A percentile compares a stretch with the other conserved stretches of the same genome.
Conservation (phyloP, 2,113 vertebrate genomes). For the Lonchura striata region DNA sequence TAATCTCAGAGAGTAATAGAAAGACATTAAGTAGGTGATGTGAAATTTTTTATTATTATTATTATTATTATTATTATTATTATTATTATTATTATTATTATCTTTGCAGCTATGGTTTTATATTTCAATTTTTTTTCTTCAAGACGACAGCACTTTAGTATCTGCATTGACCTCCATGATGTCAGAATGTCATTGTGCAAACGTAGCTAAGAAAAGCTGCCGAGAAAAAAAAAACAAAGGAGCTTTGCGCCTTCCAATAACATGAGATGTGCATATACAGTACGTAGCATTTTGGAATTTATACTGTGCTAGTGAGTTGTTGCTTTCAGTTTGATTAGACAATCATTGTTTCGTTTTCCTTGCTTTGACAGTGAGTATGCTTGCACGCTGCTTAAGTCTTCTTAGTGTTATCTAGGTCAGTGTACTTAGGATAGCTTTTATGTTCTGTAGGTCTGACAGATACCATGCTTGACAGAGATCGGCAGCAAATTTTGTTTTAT, state of each 20-base stretch:
- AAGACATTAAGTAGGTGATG: background rate
- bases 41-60: background rate
- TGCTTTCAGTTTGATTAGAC: constrained; percentile 69
- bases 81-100: background rate
- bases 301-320: constrained; percentile 26
- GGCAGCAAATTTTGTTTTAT: constrained; percentile 47
- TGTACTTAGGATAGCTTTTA: constrained; percentile 69
- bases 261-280: constrained; percentile 53
- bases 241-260: constrained; percentile 57
- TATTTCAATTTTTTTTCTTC: background rate
- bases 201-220: constrained; percentile 74
- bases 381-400: constrained; percentile 62
- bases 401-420: constrained; percentile 80
- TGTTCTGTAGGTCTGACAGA: constrained; percentile 41
- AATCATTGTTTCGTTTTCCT: constrained; percentile 62
- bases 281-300: constrained; percentile 57
- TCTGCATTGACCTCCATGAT: constrained; percentile 75
- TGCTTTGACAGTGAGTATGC: constrained; percentile 58
- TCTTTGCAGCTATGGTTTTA: background rate
- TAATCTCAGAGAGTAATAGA: constrained; percentile 27
- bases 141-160: constrained; percentile 32
- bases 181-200: constrained; percentile 74
- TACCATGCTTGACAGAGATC: constrained; percentile 25
- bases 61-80: background rate
- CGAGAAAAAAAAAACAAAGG: constrained; percentile 53